Evolutionary conservation across 2,113 vertebrate species (phyloP).

Genomic region (Pogonocichla stellata): DNA sequence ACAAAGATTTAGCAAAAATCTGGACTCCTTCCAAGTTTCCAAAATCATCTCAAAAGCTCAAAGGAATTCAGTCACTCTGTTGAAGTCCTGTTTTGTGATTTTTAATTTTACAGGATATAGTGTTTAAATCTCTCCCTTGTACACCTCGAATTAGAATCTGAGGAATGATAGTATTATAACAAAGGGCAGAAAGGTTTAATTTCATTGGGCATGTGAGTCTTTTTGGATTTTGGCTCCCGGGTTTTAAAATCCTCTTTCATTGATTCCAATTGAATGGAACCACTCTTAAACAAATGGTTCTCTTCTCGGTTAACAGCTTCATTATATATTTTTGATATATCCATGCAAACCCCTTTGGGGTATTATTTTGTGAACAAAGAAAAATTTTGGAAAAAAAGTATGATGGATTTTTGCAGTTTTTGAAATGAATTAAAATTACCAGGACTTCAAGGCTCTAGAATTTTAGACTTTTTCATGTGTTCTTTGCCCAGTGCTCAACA

Average conservation of each 20-base stretch:
- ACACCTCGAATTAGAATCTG: background rate
- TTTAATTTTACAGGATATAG: constrained; percentile 13
- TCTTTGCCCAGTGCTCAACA: background rate
- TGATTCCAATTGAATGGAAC: background rate
- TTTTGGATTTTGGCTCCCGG: background rate
- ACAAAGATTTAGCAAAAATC: constrained; percentile 33
- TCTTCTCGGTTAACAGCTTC: background rate
- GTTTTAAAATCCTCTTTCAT: background rate
- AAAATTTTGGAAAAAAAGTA: background rate
- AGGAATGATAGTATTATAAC: background rate
- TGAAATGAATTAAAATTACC: background rate
- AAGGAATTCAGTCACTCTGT: constrained; percentile 11
- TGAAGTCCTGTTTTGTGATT: background rate
- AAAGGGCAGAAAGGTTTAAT: background rate
- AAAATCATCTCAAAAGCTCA: background rate
- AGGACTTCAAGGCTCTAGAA: background rate
- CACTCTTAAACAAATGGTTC: background rate
- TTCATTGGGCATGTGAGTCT: background rate
- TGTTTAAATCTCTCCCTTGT: background rate
- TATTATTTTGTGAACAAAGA: background rate
- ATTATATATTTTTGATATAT: background rate
- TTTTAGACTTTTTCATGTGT: background rate
- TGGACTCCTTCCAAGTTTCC: constrained; percentile 35
- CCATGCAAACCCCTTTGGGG: background rate
- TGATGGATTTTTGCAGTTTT: background rate